Evolutionary conservation across 2,888 invertebrate species (phyloP).

Genomic region (Polia nebulosa): DNA sequence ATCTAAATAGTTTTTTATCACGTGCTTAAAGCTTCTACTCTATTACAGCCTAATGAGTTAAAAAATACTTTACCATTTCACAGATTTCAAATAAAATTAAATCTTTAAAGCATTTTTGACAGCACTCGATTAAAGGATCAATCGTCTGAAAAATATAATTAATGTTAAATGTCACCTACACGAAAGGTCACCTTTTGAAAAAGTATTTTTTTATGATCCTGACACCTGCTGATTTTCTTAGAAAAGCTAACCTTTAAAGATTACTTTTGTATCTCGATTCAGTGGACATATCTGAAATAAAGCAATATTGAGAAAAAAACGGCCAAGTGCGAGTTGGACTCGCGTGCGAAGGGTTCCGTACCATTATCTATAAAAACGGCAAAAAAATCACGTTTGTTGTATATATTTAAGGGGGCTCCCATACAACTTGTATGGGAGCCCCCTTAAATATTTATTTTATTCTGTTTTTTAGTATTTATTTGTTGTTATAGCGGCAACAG

Average conservation of each 20-base stretch:
- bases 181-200: not conserved
- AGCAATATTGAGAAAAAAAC: not conserved
- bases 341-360: no score
- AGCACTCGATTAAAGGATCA: constrained; percentile 9
- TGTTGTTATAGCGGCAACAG: no score
- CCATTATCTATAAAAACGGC: no score
- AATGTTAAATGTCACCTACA: constrained; percentile 28
- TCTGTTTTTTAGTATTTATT: no score
- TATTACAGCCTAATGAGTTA: no score
- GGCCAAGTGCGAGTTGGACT: no score
- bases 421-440: no score
- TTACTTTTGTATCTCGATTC: constrained; percentile 20
- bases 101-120: constrained; percentile 5
- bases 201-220: not conserved
- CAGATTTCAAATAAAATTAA: not conserved
- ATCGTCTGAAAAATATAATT: constrained; percentile 25
- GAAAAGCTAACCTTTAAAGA: not conserved
- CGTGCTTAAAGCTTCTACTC: no score
- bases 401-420: no score
- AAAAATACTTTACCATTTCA: not conserved
- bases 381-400: not conserved
- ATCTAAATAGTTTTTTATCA: no score
- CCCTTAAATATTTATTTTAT: no score
- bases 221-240: not conserved
- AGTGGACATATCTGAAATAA: not conserved